Evolutionary conservation across 2,888 invertebrate genomes (phyloP).

Genomic region (Drosophila mulleri): DNA sequence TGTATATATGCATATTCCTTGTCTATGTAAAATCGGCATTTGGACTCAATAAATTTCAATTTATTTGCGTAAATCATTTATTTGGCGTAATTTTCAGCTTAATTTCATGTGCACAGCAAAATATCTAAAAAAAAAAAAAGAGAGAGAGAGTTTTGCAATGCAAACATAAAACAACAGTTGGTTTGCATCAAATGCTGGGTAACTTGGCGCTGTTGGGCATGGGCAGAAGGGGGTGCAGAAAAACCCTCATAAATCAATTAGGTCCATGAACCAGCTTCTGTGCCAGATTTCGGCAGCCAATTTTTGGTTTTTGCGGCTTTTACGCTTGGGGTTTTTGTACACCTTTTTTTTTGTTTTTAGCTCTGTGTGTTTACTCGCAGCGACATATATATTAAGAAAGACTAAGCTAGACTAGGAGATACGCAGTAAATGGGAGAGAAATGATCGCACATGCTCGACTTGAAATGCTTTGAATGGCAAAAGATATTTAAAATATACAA

Average conservation of each 20-base stretch:
- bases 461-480: no score
- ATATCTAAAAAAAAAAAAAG: conserved; percentile 39
- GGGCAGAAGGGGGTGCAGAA: conserved; percentile 22
- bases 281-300: conserved; percentile 70
- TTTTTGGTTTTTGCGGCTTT: conserved; percentile 80
- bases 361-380: conserved; percentile 10
- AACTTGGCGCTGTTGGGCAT: neutral
- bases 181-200: neutral
- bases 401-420: conserved; percentile 2
- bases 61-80: conserved; percentile 85
- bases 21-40: conserved; percentile 33
- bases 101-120: conserved; percentile 68
- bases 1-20: conserved; percentile 4
- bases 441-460: no score
- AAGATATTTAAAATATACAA: no score
- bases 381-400: conserved; percentile 38
- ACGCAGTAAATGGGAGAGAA: neutral
- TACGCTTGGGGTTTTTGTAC: conserved; percentile 45
- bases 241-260: conserved; percentile 83
- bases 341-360: conserved; percentile 12
- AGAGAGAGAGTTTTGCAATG: conserved; percentile 23
- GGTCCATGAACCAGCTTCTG: conserved; percentile 66
- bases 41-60: conserved; percentile 82
- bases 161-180: conserved; percentile 37
- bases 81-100: conserved; percentile 83